These are phyloP conservation scores for Dascyllus trimaculatus DNA, from an alignment of 2,113 vertebrate species.

Conservation along the genomic window DNA sequence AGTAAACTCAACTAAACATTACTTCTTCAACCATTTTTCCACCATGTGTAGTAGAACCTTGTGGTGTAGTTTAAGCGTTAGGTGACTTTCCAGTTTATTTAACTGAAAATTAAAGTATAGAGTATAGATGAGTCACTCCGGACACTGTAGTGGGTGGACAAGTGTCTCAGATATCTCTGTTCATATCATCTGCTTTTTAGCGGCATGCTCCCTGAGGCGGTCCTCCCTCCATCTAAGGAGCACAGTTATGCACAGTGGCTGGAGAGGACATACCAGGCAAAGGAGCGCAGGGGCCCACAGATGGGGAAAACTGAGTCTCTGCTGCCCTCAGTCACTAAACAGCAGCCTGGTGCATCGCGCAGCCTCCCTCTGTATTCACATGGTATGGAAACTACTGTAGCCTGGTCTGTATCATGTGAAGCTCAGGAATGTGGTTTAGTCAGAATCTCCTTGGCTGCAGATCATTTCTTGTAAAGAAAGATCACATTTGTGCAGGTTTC, in stretches of 20 bases:
- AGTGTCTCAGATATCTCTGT: not conserved
- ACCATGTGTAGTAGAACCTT: too few species aligned
- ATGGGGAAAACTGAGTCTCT: constrained; percentile 1
- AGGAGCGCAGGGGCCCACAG: constrained; percentile 37
- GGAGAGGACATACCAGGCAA: constrained; percentile 80
- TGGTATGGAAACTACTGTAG: constrained; percentile 49
- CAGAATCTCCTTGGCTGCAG: not conserved
- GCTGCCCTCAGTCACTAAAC: constrained; percentile 3
- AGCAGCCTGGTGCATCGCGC: constrained; percentile 11
- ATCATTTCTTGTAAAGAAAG: not conserved
- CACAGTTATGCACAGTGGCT: constrained; percentile 94
- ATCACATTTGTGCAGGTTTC: not conserved
- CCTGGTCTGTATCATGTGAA: not conserved
- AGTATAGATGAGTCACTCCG: not conserved
- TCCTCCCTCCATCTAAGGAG: constrained; percentile 91
- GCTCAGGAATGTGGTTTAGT: not conserved
- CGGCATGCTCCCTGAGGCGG: constrained; percentile 90
- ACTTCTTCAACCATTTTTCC: not conserved
- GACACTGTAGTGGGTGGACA: not conserved
- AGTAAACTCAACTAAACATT: constrained; percentile 7
- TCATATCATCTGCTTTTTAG: constrained; percentile 65
- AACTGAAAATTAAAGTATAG: too few species aligned
- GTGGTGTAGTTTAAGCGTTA: too few species aligned
- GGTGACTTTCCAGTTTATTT: too few species aligned
- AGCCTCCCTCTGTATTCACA: constrained; percentile 36